These are phyloP conservation scores for Cotesia chilonis DNA, from an alignment of 1,140 invertebrate genomes.

Conservation along the genomic window DNA sequence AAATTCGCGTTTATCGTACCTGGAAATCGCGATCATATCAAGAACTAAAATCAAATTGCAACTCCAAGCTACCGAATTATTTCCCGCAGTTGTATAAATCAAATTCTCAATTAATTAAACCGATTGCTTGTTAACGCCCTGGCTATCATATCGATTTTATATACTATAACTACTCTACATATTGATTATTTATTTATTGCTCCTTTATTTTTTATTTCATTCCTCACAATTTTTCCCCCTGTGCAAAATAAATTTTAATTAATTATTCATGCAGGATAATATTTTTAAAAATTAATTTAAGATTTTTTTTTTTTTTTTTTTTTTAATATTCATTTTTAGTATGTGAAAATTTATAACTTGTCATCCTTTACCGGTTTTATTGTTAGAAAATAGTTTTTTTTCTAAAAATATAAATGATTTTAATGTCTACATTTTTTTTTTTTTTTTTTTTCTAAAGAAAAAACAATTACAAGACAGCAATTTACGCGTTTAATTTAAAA, in stretches of 20 bases:
- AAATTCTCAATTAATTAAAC: constrained; percentile 37
- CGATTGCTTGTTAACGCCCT: constrained; percentile 36
- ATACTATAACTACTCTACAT: constrained; percentile 24
- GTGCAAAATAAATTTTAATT: not conserved
- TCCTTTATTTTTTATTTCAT: not conserved
- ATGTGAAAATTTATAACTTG: too few species aligned
- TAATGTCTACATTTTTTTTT: too few species aligned
- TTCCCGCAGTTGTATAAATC: constrained; percentile 7
- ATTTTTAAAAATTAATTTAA: too few species aligned
- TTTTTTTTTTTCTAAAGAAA: too few species aligned
- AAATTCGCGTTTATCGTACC: not conserved
- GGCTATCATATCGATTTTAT: constrained; percentile 32
- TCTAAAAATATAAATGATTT: too few species aligned
- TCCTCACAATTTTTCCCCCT: not conserved
- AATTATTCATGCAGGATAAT: too few species aligned
- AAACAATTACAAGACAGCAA: too few species aligned
- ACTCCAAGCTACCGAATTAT: constrained; percentile 23
- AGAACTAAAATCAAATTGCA: constrained; percentile 17
- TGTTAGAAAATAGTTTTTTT: too few species aligned
- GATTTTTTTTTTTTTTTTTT: too few species aligned
- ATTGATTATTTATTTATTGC: constrained; percentile 14
- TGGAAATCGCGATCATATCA: constrained; percentile 21
- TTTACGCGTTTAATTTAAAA: too few species aligned
- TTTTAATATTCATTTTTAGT: too few species aligned
- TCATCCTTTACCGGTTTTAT: too few species aligned